phyloP scores from a whole-genome alignment of 2,113 vertebrate genomes.

The Neodon shergylaensis region DNA sequence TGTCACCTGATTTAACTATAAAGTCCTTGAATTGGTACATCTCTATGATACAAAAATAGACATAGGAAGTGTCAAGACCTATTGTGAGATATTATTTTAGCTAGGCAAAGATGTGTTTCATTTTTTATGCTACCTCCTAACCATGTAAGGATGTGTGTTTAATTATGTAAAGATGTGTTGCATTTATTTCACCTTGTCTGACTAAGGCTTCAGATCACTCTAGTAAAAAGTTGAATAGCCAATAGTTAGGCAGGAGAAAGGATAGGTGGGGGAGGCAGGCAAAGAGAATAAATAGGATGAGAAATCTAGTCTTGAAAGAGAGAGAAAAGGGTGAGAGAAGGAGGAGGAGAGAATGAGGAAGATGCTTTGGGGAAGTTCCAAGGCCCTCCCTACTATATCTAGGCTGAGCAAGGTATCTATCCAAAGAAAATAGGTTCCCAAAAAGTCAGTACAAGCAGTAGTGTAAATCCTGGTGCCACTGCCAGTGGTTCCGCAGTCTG shows the following conservation, averaged over 20 bases:
- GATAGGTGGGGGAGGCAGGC: neutral
- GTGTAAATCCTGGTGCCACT: no score
- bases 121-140: neutral
- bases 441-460: no score
- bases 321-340: neutral
- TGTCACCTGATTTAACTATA: slow-evolving; percentile 23
- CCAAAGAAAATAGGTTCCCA: no score
- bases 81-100: neutral
- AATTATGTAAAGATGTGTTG: neutral
- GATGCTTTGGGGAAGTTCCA: neutral
- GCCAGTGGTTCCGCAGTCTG: no score
- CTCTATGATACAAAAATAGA: neutral
- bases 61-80: neutral
- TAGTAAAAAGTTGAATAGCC: neutral
- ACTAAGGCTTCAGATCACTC: neutral
- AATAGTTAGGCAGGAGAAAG: neutral
- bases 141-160: neutral
- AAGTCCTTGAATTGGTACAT: neutral
- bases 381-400: no score
- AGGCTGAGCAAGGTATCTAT: no score
- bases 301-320: neutral
- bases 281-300: neutral
- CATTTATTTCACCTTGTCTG: neutral
- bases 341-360: neutral
- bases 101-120: neutral